Evolutionary conservation across 2,113 vertebrate species (phyloP).

Genomic region (Trochalopteron elliotii): DNA sequence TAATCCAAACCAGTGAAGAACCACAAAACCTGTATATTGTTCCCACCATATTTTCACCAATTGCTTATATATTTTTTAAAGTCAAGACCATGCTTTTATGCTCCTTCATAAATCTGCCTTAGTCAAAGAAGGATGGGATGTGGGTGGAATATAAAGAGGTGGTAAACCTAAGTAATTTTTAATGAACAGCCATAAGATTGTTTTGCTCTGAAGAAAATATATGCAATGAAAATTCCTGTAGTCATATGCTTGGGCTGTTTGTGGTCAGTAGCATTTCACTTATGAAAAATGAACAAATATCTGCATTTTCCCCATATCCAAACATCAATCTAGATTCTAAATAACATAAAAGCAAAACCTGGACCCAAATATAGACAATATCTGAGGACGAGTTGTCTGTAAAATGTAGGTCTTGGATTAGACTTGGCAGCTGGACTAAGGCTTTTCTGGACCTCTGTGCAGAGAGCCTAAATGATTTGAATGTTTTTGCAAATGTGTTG

Average conservation of each 20-base stretch:
- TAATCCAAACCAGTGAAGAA: neutral
- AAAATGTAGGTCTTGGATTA: neutral
- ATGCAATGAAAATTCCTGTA: neutral
- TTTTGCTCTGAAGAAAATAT: neutral
- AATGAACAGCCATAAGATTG: neutral
- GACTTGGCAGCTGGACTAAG: neutral
- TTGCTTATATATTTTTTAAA: neutral
- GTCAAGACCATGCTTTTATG: neutral
- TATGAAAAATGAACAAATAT: neutral
- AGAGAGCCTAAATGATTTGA: neutral
- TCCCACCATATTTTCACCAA: neutral
- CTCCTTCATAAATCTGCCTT: neutral
- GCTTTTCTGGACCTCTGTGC: neutral
- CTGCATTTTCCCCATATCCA: neutral
- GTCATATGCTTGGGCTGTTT: neutral
- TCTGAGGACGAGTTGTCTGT: neutral
- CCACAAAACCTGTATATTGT: neutral
- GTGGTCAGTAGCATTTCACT: neutral
- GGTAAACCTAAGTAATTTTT: neutral
- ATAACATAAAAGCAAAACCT: neutral
- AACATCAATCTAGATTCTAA: neutral
- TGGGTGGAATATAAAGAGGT: neutral
- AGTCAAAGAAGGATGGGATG: neutral
- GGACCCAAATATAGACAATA: neutral
- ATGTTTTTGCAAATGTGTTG: neutral